These are phyloP conservation scores for Rhagoletis pomonella DNA, from an alignment of 1,140 invertebrate genomes.

Conservation along the genomic window DNA sequence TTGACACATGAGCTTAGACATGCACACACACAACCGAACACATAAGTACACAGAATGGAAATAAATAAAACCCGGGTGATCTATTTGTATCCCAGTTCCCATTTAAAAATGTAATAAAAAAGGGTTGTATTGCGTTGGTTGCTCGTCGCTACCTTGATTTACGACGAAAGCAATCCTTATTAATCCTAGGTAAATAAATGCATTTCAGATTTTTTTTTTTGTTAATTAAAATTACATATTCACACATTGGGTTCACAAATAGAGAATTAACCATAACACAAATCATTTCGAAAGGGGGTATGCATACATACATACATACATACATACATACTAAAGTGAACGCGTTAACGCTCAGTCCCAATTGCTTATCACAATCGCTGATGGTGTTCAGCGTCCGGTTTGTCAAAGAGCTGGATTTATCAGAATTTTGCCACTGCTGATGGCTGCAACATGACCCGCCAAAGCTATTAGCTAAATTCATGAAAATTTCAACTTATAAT, in stretches of 20 bases:
- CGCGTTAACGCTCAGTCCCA: too few relatives aligned
- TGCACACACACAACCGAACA: not conserved
- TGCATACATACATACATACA: too few relatives aligned
- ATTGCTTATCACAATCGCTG: too few relatives aligned
- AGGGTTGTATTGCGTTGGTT: not conserved
- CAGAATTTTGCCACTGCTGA: too few relatives aligned
- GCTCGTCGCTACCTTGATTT: not conserved
- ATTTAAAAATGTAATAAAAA: not conserved
- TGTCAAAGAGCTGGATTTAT: too few relatives aligned
- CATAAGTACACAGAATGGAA: not conserved
- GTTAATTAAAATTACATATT: not conserved
- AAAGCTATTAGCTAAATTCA: too few relatives aligned
- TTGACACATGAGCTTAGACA: conserved; percentile 30
- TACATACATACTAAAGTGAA: too few relatives aligned
- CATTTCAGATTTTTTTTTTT: not conserved
- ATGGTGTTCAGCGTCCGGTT: too few relatives aligned
- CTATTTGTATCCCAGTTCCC: not conserved
- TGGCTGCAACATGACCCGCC: too few relatives aligned
- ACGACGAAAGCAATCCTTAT: not conserved
- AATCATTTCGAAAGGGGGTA: too few relatives aligned
- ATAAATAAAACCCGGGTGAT: not conserved
- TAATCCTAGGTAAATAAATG: not conserved
- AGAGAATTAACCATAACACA: not conserved
- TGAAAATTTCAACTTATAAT: too few relatives aligned
- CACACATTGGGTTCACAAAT: not conserved